Evolutionary conservation across 2,888 invertebrate species (phyloP), one percentile per base, ranked within the genome.

Genomic region (Tineola bisselliella): DNA sequence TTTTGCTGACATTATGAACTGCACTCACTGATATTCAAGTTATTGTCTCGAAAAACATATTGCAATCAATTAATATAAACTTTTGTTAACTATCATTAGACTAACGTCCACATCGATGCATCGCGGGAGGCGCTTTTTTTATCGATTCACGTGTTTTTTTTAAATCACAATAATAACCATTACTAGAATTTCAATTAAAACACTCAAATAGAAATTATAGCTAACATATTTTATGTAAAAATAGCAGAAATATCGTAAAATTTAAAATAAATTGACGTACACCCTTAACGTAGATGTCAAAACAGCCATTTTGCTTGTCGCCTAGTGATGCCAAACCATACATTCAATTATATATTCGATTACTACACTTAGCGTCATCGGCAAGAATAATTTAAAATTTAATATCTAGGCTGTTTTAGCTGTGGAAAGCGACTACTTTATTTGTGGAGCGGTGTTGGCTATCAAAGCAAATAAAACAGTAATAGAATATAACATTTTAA

Each of bases 271-370:
- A 25, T 3, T 54, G 8, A 54, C 54, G 25, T 54, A 25, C 54
- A 54, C 54, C 74, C 76, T 76, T 79, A 76, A 77, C 77, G 77
- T 70, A 75, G 68, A 44, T 67, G 75, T 74, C 75, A 75, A 69
- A 70, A 63, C 25, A 67, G 69, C 75, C 74, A 75, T 74, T 58
- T 60, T 60, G 15, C 1, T 61, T 11, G 43, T 30, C 48, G 30
- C 4, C 19, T 48, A 19, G 48, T 30, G 60, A 44, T 18, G 44
- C 12, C 4, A n/a, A 54, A 10, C 13, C 19, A 54, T 17, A 2
- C 10, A 54, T 25, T 54, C 54, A 54, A 54, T 54, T 54, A 54
- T 25, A 25, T 10, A n/a, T 25, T 18, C 54, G 10, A 54, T 54
- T 54, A 48, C 25, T 25, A 25, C 25, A 25, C 25, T 6, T n/a